Conservation (phyloP, 2,113 vertebrate species). For the Chunga burmeisteri region DNA sequence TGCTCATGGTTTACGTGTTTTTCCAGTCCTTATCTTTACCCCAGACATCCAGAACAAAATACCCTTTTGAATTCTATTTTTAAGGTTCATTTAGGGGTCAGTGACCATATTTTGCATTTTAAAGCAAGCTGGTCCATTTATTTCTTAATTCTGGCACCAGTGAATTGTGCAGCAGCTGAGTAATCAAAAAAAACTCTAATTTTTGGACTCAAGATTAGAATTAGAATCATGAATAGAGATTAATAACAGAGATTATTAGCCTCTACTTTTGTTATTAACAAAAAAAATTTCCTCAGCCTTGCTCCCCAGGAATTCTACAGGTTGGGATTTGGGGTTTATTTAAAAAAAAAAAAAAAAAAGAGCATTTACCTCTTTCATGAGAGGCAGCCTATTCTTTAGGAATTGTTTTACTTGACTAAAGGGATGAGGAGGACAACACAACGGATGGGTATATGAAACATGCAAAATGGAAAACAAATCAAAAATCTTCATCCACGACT, state of each 20-base stretch:
- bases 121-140: not conserved
- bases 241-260: not conserved
- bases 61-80: not conserved
- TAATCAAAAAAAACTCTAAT: not conserved
- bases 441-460: not conserved
- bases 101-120: not conserved
- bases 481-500: not conserved
- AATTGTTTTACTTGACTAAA: not conserved
- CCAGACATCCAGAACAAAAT: not conserved
- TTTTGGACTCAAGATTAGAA: not conserved
- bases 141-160: not conserved
- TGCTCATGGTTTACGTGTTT: not conserved
- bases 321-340: not conserved
- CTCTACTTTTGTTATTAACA: not conserved
- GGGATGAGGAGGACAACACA: not conserved
- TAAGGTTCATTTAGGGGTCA: not conserved
- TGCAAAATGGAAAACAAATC: not conserved
- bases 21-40: not conserved
- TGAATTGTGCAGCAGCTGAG: not conserved
- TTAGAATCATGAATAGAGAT: not conserved
- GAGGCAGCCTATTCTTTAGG: not conserved
- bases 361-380: not conserved
- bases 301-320: not conserved
- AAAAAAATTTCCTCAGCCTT: not conserved
- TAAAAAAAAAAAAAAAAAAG: too few species aligned